A percentile compares a stretch with the other conserved stretches of the same genome.
phyloP scores from a whole-genome alignment of 1,140 invertebrate species.

The Triops cancriformis region DNA sequence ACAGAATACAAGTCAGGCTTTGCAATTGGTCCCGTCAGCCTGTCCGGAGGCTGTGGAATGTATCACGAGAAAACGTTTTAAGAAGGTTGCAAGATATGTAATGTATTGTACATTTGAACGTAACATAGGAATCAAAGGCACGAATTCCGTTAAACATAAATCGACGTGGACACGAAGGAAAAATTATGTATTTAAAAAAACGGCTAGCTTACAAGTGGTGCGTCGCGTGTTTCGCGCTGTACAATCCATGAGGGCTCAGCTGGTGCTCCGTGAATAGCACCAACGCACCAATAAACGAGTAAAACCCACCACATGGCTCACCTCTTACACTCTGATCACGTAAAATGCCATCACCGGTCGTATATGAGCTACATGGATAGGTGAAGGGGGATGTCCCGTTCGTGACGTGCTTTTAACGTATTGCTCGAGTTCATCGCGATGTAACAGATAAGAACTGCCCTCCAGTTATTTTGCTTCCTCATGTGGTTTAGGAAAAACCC shows the following conservation, averaged over 20 bases:
- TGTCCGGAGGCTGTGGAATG: background rate
- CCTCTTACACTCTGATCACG: background rate
- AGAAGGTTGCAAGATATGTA: background rate
- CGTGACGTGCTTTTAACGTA: no score
- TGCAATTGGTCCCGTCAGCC: background rate
- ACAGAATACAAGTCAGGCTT: slow-evolving; percentile 36
- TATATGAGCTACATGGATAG: background rate
- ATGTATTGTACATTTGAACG: no score
- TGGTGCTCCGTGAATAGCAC: background rate
- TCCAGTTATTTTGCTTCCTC: no score
- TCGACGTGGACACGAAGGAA: no score
- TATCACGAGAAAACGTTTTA: no score
- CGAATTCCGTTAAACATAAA: no score
- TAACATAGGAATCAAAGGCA: no score
- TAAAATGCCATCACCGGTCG: background rate
- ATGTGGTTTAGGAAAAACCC: no score
- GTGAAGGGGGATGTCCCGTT: background rate
- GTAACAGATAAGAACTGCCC: no score
- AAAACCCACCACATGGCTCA: background rate
- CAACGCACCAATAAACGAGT: background rate
- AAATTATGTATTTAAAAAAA: no score
- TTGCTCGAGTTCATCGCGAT: no score
- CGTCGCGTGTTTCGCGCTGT: background rate
- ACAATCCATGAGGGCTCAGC: background rate
- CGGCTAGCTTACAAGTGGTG: background rate